These are phyloP conservation scores for Chaetodon auriga DNA, from an alignment of 2,113 vertebrate genomes.

Conservation along the genomic window DNA sequence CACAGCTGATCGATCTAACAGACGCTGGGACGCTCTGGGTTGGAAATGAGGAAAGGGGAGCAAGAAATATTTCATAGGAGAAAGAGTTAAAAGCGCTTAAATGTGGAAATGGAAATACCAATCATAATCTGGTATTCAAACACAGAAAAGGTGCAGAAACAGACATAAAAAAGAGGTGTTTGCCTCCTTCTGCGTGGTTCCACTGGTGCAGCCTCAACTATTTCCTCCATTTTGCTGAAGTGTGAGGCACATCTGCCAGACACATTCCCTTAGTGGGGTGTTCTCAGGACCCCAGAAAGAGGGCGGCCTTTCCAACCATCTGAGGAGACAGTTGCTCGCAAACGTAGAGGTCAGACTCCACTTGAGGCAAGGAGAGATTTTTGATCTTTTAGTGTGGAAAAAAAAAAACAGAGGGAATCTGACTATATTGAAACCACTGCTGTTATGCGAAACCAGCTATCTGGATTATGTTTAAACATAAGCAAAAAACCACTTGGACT, in stretches of 20 bases:
- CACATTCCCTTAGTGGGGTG: slow-evolving; percentile 73
- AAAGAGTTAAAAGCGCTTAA: slow-evolving; percentile 27
- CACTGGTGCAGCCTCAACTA: slow-evolving; percentile 40
- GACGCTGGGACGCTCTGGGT: slow-evolving; percentile 33
- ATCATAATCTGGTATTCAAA: slow-evolving; percentile 27
- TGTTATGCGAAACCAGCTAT: slow-evolving; percentile 15
- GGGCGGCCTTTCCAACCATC: slow-evolving; percentile 39
- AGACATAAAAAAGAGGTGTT: slow-evolving; percentile 42
- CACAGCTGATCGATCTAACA: slow-evolving; percentile 67
- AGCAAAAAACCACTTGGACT: slow-evolving; percentile 30
- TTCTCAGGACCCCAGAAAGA: slow-evolving; percentile 52
- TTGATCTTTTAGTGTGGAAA: slow-evolving; percentile 10
- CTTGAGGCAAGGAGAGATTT: slow-evolving; percentile 12
- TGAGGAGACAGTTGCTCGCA: slow-evolving; percentile 15
- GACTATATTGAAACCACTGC: background rate
- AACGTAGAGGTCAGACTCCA: slow-evolving; percentile 23
- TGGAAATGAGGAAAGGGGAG: slow-evolving; percentile 12
- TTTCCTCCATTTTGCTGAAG: slow-evolving; percentile 65
- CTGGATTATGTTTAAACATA: slow-evolving; percentile 43
- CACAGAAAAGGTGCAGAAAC: slow-evolving; percentile 38
- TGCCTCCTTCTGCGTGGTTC: slow-evolving; percentile 40
- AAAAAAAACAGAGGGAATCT: background rate
- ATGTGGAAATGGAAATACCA: slow-evolving; percentile 53
- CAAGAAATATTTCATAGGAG: background rate
- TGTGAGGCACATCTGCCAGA: slow-evolving; percentile 73